Conservation (phyloP, 2,797 vertebrate species). For the Margarornis squamiger region DNA sequence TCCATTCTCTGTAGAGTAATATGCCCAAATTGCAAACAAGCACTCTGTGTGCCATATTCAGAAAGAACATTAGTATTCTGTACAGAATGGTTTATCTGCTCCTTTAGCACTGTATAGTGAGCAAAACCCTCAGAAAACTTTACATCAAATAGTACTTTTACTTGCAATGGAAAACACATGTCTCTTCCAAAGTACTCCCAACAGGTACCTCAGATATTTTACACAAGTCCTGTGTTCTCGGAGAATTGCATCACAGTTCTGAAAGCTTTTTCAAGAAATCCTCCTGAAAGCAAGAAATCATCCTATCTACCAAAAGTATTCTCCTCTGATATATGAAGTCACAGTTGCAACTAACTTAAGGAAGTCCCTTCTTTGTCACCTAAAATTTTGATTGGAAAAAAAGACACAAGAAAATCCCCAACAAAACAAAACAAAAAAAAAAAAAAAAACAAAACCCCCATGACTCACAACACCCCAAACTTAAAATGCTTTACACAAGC, state of each 20-base stretch:
- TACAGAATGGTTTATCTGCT: neutral
- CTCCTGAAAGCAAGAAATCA: slow-evolving; percentile 45
- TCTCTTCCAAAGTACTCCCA: slow-evolving; percentile 63
- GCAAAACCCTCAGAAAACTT: slow-evolving; percentile 48
- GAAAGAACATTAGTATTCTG: slow-evolving; percentile 1
- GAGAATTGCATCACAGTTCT: slow-evolving; percentile 48
- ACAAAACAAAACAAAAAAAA: too few relatives aligned
- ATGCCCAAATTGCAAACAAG: neutral
- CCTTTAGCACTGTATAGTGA: neutral
- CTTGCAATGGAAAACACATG: slow-evolving; percentile 21
- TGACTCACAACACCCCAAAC: neutral
- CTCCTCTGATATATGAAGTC: slow-evolving; percentile 35
- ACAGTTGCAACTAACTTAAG: slow-evolving; percentile 43
- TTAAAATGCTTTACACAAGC: slow-evolving; percentile 1
- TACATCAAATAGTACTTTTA: slow-evolving; percentile 47
- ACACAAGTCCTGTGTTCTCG: slow-evolving; percentile 30
- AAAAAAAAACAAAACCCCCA: neutral
- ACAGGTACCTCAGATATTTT: slow-evolving; percentile 43
- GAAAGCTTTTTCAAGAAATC: slow-evolving; percentile 36
- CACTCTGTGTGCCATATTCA: neutral
- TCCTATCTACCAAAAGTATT: slow-evolving; percentile 24
- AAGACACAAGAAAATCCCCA: too few relatives aligned
- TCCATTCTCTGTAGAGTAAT: neutral
- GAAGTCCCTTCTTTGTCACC: slow-evolving; percentile 35
- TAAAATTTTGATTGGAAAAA: slow-evolving; percentile 43